phyloP scores from a whole-genome alignment of 2,888 invertebrate species.

The Galerucella nymphaeae region DNA sequence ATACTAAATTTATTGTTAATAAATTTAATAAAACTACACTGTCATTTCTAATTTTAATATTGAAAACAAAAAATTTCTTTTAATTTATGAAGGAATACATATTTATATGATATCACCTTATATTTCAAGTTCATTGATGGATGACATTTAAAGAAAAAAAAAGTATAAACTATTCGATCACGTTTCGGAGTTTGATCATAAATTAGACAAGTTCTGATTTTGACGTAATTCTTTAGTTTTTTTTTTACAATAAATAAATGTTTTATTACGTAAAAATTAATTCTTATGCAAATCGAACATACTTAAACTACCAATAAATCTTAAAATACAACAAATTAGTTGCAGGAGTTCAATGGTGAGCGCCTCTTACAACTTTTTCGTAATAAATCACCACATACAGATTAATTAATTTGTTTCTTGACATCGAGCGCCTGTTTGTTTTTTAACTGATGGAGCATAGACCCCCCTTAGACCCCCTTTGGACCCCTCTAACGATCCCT shows the following conservation, averaged over 20 bases:
- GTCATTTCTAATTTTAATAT: background rate
- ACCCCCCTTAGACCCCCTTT: too few species aligned
- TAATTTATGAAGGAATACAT: background rate
- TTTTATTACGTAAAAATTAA: conserved; percentile 26
- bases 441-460: too few species aligned
- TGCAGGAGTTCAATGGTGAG: background rate
- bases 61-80: background rate
- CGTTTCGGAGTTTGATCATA: background rate
- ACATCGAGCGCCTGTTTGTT: too few species aligned
- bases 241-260: background rate
- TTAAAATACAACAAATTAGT: conserved; percentile 15
- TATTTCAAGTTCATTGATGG: background rate
- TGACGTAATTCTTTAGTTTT: conserved; percentile 18
- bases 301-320: conserved; percentile 17
- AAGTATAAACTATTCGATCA: conserved; percentile 7
- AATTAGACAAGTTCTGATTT: conserved; percentile 11
- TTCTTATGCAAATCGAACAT: conserved; percentile 25
- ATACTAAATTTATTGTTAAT: background rate
- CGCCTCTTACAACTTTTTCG: background rate
- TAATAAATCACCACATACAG: background rate
- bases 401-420: background rate
- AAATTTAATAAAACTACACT: background rate
- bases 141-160: background rate
- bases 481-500: too few species aligned
- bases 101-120: conserved; percentile 2